Evolutionary conservation across 2,888 invertebrate genomes (phyloP).

Genomic region (Vanessa cardui): DNA sequence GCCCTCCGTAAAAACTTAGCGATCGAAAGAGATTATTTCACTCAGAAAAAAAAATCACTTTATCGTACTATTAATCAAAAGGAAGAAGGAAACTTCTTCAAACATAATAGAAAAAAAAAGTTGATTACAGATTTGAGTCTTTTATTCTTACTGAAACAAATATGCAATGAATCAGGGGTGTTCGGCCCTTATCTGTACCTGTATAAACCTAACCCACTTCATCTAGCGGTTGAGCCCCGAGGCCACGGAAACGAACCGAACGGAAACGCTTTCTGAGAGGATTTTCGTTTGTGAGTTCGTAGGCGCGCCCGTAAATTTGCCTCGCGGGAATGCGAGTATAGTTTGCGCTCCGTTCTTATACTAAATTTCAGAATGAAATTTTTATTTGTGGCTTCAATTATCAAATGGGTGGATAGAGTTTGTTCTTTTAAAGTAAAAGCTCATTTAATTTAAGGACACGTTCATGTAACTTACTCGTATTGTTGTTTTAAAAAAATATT

Average conservation of each 20-base stretch:
- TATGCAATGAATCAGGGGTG: conserved; percentile 15
- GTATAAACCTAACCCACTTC: conserved; percentile 23
- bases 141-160: conserved; percentile 8
- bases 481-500: no score
- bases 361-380: conserved; percentile 22
- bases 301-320: conserved; percentile 24
- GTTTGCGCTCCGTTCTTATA: conserved; percentile 14
- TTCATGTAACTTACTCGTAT: no score
- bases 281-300: conserved; percentile 39
- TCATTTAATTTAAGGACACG: background rate
- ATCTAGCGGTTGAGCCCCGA: conserved; percentile 25
- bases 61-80: background rate
- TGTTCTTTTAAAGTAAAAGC: no score
- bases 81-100: background rate
- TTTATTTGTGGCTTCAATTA: conserved; percentile 12
- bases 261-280: conserved; percentile 42
- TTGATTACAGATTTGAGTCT: background rate
- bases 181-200: conserved; percentile 15
- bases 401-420: background rate
- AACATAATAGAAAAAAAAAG: background rate
- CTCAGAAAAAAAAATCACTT: no score
- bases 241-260: conserved; percentile 41
- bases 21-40: no score
- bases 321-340: conserved; percentile 20
- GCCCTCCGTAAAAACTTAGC: no score